Base-by-base conservation (phyloP, 2,113 vertebrate genomes). In the Oophaga pumilio region DNA sequence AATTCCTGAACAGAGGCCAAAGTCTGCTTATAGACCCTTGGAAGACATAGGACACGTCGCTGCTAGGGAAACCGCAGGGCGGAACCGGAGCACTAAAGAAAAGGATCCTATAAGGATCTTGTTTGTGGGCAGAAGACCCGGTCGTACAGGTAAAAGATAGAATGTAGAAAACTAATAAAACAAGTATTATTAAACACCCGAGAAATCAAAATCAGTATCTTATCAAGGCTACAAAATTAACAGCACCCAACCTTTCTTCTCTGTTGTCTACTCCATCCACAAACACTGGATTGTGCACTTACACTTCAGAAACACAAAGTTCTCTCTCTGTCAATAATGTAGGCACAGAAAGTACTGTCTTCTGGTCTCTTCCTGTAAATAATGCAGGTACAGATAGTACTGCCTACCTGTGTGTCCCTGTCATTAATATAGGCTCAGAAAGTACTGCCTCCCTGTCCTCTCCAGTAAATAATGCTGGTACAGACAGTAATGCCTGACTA, bases 1-100 rank as follows among this genome's bases (percentile, higher is more conserved):
- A 84, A 91, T 91, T 94, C 91, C 92, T 92, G 93, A 93, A 92
- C 17, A 4, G 4, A 13, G 28, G 93, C 94, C 94, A 93, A 91
- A 50, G 26, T 18, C 28, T 66, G 82, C 90, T 68, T 59, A 89
- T 88, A 77, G 86, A 84, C 52, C 18, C 22, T 52, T 56, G 69
- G 71, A 83, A 76, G 86, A 68, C 49, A 82, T n/a, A 64, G 69
- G 76, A 53, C 62, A 59, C 10, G 77, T 60, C 17, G 74, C 57
- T 77, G 86, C 71, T 43, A 66, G 80, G 68, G 66, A 53, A 59
- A 52, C 73, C 22, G 59, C 14, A 53, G 82, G 50, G n/a, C n/a
- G 57, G 84, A 76, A 71, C 49, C 64, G 8, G 74, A 74, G 68
- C 68, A 28, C 68, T 8, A 28, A 15, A 53, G 50, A 24, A 2